Base-by-base conservation (phyloP, 2,888 invertebrate genomes). In the Eupsilia transversa region DNA sequence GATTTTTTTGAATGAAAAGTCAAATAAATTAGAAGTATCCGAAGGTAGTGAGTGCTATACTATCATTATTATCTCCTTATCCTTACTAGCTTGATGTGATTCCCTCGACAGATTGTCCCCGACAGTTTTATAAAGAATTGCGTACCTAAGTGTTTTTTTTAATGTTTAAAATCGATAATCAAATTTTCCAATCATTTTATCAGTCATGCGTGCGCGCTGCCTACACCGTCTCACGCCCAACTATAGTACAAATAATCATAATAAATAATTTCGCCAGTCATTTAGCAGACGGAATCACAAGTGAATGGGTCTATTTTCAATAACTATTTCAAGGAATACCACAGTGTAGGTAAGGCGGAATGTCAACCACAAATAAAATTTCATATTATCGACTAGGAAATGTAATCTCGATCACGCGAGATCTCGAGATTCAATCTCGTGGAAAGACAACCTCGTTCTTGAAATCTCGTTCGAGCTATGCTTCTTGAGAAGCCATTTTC, bases 281-380 rank as follows among this genome's bases (percentile, higher is more conserved):
- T 81, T 74, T 71, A 85, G 35, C 60, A 74, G 74, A 77, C 81
- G 65, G 20, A 49, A 67, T 74, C 69, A 69, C 63, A 33, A 52
- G 67, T 80, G 75, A 68, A 72, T 76, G 65, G 65, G 57, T 54
- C 52, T 82, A 82, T 79, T 82, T 85, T 65, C 54, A 81, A 81
- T 68, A 72, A 72, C 66, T 76, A 81, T 84, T 82, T 81, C 60
- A 52, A 70, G 41, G 35, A 81, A 38, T 67, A 52, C 33, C 72
- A 70, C 41, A 59, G 72, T 63, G 5, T 17, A 57, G 3, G 0
- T 23, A n/a, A 43, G 5, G 10, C 77, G 70, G 82, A 67, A 61
- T 33, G 4, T 43, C 30, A 65, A 84, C 27, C 64, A 33, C 17
- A 63, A 57, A 63, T 41, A 35, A 56, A 65, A 27, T 23, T 64